These are phyloP conservation scores for Drosophila paulistorum DNA, from an alignment of 1,140 invertebrate species.

Conservation along the genomic window DNA sequence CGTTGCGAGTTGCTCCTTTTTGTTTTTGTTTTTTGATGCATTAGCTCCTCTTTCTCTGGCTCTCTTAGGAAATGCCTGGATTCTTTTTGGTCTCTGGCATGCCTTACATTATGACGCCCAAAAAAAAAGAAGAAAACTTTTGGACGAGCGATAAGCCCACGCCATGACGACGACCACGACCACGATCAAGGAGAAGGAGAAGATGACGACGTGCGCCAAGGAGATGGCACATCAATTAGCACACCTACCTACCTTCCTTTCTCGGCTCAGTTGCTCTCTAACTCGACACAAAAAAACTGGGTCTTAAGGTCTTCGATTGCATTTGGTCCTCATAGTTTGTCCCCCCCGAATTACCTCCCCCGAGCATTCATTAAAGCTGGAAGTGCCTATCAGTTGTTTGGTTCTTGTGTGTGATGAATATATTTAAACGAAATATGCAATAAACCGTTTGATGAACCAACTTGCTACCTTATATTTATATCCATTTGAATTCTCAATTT, in stretches of 20 bases:
- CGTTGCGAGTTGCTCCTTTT: constrained; percentile 20
- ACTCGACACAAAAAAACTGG: neutral
- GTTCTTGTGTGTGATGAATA: constrained; percentile 61
- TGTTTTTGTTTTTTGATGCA: constrained; percentile 35
- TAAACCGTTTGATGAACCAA: neutral
- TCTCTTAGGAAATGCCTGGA: constrained; percentile 61
- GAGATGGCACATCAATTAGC: constrained; percentile 80
- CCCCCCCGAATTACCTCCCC: too few species aligned
- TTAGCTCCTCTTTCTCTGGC: constrained; percentile 31
- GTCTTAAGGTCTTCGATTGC: neutral
- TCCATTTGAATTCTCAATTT: neutral
- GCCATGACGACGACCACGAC: constrained; percentile 27
- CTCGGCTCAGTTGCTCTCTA: constrained; percentile 32
- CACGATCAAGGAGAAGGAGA: neutral
- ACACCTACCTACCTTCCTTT: constrained; percentile 70
- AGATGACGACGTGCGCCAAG: constrained; percentile 53
- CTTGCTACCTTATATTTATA: constrained; percentile 1
- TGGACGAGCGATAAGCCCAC: constrained; percentile 73
- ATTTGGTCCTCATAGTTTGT: neutral
- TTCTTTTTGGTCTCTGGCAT: neutral
- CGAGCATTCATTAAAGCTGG: neutral
- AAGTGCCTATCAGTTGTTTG: constrained; percentile 52
- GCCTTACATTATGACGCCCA: constrained; percentile 57
- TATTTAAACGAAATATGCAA: constrained; percentile 59
- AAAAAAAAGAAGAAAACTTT: constrained; percentile 31